phyloP scores from a whole-genome alignment of 1,140 invertebrate genomes.

The Trachymyrmex septentrionalis region DNA sequence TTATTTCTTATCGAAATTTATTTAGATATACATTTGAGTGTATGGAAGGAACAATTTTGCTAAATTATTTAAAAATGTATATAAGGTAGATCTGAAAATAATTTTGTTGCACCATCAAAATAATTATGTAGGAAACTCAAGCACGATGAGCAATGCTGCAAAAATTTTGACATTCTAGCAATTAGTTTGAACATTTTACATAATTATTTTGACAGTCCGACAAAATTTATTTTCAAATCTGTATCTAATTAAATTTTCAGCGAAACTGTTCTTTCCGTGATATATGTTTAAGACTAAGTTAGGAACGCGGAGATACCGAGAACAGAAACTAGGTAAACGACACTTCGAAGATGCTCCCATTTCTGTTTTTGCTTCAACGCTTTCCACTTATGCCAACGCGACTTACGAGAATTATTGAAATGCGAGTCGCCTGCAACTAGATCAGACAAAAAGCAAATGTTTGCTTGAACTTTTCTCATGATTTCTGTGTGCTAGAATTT shows the following conservation, averaged over 20 bases:
- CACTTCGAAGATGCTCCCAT: conserved; percentile 6
- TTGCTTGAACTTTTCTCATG: background rate
- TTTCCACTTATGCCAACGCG: background rate
- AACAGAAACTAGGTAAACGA: background rate
- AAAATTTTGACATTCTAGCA: too few relatives aligned
- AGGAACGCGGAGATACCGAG: background rate
- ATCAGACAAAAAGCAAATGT: conserved; percentile 12
- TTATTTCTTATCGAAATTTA: background rate
- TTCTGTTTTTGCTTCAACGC: background rate
- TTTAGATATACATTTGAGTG: background rate
- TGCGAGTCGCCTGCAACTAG: background rate
- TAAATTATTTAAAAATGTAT: too few relatives aligned
- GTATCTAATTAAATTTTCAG: too few relatives aligned
- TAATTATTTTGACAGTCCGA: too few relatives aligned
- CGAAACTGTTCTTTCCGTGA: background rate
- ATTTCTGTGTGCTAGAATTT: background rate
- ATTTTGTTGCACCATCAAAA: too few relatives aligned
- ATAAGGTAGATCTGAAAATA: too few relatives aligned
- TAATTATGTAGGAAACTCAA: too few relatives aligned
- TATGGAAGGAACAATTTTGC: too few relatives aligned
- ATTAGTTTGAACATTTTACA: too few relatives aligned
- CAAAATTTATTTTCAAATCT: too few relatives aligned
- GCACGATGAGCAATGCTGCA: too few relatives aligned
- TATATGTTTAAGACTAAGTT: background rate
- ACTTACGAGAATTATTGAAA: conserved; percentile 20